These are phyloP conservation scores for Turritopsis rubra DNA, from an alignment of 30 jellyfish, hydroid and myxozoan genomes.

Conservation along the genomic window DNA sequence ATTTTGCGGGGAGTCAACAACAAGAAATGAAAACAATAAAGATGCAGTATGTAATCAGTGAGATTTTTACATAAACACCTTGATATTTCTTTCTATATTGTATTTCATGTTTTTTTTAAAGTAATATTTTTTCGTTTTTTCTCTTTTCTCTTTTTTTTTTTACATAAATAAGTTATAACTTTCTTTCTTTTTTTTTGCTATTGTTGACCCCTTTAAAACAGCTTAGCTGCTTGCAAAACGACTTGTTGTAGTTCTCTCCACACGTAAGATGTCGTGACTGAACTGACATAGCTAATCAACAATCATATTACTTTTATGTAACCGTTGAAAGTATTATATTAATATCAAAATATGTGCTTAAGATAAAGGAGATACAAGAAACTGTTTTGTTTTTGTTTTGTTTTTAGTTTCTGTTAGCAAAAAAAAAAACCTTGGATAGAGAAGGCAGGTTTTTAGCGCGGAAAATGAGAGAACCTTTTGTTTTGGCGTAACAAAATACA, in stretches of 20 bases:
- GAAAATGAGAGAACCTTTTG: no score
- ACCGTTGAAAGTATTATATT: neutral
- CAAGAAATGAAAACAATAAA: neutral
- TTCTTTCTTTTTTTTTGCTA: no score
- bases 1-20: neutral
- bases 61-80: neutral
- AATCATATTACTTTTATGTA: neutral
- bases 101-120: neutral
- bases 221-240: neutral
- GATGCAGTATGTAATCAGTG: neutral
- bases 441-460: no score
- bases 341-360: neutral
- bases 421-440: neutral
- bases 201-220: neutral
- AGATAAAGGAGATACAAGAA: neutral
- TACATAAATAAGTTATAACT: no score
- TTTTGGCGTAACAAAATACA: no score
- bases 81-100: neutral
- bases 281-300: neutral
- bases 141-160: neutral
- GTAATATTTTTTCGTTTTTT: neutral
- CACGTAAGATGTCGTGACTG: neutral
- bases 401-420: neutral
- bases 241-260: neutral
- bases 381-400: no score